phyloP scores from a whole-genome alignment of 2,113 vertebrate species.

The Setophaga kirtlandii region DNA sequence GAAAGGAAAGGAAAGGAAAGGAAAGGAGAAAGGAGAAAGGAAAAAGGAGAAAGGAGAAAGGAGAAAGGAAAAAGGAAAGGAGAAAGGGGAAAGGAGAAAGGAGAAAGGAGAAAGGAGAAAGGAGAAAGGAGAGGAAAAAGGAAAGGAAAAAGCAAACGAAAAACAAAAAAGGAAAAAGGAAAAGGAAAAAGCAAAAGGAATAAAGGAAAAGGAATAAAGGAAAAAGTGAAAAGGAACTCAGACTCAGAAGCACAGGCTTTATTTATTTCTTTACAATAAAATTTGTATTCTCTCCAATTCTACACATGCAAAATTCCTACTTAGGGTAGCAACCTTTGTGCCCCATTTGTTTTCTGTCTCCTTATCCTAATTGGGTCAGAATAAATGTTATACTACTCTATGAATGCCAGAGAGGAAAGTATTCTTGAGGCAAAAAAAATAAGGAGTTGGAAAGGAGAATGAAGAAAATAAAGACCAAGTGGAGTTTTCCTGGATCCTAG shows the following conservation, averaged over 20 bases:
- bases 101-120: too few species aligned
- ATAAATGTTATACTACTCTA: not conserved
- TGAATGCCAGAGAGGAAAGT: not conserved
- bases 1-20: too few species aligned
- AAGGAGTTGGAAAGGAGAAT: not conserved
- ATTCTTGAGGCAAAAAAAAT: not conserved
- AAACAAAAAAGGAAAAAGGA: too few species aligned
- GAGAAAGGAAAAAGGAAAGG: too few species aligned
- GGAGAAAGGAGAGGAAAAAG: not conserved
- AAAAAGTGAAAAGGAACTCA: not conserved
- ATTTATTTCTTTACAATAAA: not conserved
- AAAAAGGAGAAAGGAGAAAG: too few species aligned
- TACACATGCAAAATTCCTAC: not conserved
- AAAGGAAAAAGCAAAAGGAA: too few species aligned
- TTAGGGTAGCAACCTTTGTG: not conserved
- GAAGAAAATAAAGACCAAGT: not conserved
- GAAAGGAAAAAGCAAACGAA: too few species aligned
- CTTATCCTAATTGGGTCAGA: not conserved
- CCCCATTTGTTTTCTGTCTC: not conserved
- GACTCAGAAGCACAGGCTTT: not conserved
- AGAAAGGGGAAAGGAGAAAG: too few species aligned
- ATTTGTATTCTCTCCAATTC: not conserved
- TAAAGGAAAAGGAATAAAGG: not conserved
- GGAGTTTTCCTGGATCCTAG: not conserved
- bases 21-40: not conserved